A percentile compares a stretch with the other conserved stretches of the same genome.
phyloP scores from a whole-genome alignment of 1,140 invertebrate species.

The Heliconius hewitsoni region DNA sequence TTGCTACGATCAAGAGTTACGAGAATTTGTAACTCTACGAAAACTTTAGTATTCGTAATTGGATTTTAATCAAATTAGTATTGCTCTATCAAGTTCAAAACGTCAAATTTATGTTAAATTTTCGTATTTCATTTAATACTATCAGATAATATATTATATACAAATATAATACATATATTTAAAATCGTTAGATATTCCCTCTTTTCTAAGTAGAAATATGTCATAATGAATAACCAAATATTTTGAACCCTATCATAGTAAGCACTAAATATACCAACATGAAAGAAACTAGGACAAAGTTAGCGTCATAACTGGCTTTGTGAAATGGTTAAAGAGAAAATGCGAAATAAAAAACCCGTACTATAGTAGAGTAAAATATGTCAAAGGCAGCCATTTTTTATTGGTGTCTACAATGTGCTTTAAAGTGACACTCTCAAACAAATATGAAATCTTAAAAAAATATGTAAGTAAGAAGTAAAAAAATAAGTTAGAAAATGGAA shows the following conservation, averaged over 20 bases:
- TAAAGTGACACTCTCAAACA: neutral
- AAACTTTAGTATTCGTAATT: neutral
- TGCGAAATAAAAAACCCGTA: neutral
- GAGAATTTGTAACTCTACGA: neutral
- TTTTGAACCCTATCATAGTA: neutral
- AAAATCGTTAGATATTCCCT: too few species aligned
- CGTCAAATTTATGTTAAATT: neutral
- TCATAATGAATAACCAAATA: too few species aligned
- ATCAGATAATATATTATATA: too few species aligned
- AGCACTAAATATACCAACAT: neutral
- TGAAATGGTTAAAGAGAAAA: constrained; percentile 4
- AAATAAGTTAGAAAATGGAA: too few species aligned
- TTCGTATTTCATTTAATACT: neutral
- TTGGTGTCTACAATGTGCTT: neutral
- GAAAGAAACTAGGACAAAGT: constrained; percentile 7
- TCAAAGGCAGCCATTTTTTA: neutral
- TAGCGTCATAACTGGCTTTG: constrained; percentile 13
- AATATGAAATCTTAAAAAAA: neutral
- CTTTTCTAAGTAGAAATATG: too few species aligned
- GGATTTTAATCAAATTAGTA: neutral
- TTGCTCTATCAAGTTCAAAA: neutral
- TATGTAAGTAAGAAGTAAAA: too few species aligned
- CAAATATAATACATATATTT: too few species aligned
- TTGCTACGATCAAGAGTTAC: neutral
- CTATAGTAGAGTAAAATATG: neutral